A percentile compares a stretch with the other conserved stretches of the same genome.
Conservation (phyloP, 2,113 vertebrate genomes). For the Atrichornis clamosus region DNA sequence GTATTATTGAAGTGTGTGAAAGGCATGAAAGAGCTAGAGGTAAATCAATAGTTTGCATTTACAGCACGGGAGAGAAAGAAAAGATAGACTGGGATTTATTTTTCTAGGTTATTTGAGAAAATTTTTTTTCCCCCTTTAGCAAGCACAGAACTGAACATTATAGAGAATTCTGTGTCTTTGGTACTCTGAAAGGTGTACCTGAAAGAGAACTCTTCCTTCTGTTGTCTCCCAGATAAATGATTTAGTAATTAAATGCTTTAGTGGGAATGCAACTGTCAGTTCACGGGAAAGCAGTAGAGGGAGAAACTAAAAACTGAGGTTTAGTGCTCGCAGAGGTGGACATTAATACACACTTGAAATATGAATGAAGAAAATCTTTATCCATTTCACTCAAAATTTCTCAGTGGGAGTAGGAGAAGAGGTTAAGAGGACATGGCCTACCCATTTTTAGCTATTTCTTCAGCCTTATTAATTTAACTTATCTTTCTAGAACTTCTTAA, state of each 20-base stretch:
- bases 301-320: background rate
- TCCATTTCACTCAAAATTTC: background rate
- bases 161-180: background rate
- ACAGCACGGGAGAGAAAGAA: background rate
- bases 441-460: background rate
- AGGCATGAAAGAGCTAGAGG: constrained; percentile 35
- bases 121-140: background rate
- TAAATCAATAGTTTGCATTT: constrained; percentile 70
- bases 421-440: background rate
- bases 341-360: background rate
- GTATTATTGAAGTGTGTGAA: constrained; percentile 58
- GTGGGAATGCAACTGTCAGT: background rate
- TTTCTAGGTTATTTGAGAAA: constrained; percentile 52
- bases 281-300: background rate
- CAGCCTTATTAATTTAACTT: background rate
- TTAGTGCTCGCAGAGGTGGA: background rate
- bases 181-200: background rate
- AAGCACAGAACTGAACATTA: background rate
- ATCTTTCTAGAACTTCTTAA: background rate
- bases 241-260: background rate
- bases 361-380: background rate
- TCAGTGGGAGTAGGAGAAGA: background rate
- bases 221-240: background rate
- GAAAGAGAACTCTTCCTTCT: background rate
- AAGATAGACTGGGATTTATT: constrained; percentile 48